Evolutionary conservation across 2,888 invertebrate species (phyloP), one percentile per base, ranked within the genome.

Genomic region (Caenorhabditis japonica): DNA sequence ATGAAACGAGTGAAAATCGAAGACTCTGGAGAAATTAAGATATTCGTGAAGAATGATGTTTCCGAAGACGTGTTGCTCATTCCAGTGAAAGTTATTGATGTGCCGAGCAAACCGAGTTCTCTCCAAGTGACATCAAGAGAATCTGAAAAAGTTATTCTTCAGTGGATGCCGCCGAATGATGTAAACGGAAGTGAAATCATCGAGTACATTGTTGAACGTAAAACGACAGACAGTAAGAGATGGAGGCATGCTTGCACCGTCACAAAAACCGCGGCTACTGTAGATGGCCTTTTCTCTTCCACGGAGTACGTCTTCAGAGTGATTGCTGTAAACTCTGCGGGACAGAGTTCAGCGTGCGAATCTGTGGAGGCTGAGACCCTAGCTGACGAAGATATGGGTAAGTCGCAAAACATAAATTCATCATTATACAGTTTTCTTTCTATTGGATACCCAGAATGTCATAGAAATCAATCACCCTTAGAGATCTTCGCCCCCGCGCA

Each of bases 11-110:
- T 82, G 46, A 81, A 75, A 34, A 72, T 74, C 10, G 64, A 66
- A 7, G 94, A 94, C 85, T 90, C 91, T 61, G 94, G 94, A 34
- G 90, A 87, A 0, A 93, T 94, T 82, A 92, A 91, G 19, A 88
- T 94, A 33, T 91, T 91, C 83, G 75, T 69, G n/a, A 55, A 58
- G 39, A 79, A 79, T 23, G 56, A 74, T 4, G 43, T 49, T 10
- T 61, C 71, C 1, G 21, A 61, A n/a, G 69, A 73, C 27, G 69
- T 53, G n/a, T 8, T 73, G 15, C 53, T 21, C 5, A 59, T 75
- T 46, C 71, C 73, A 39, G 17, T 85, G 4, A 75, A 61, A 15
- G 81, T 85, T 17, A 62, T 82, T 21, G 84, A 84, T 43, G 85
- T 82, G n/a, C 82, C 85, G 13, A 55, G 52, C 23, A 56, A 58